phyloP scores from a whole-genome alignment of 2,888 invertebrate species.

The Branchellion lobata region DNA sequence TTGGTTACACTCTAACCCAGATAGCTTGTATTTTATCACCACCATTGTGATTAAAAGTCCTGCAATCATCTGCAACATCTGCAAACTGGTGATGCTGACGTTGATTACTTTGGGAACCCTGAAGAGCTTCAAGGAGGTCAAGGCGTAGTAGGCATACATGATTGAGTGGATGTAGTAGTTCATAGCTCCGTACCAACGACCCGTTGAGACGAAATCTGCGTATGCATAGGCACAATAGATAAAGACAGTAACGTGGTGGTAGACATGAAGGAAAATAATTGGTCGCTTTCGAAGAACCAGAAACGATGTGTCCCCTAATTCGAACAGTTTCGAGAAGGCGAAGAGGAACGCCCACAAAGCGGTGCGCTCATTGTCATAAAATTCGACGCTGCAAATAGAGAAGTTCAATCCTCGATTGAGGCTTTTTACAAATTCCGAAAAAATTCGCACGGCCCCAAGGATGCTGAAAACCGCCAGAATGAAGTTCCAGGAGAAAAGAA shows the following conservation, averaged over 20 bases:
- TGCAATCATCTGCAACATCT: conserved; percentile 88
- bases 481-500: conserved; percentile 88
- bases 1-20: conserved; percentile 61
- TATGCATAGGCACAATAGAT: conserved; percentile 64
- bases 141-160: conserved; percentile 65
- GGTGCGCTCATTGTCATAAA: conserved; percentile 67
- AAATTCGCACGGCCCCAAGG: conserved; percentile 78
- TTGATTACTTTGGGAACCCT: conserved; percentile 71
- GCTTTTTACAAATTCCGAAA: conserved; percentile 86
- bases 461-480: conserved; percentile 89
- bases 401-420: conserved; percentile 88
- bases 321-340: conserved; percentile 79
- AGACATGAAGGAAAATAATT: conserved; percentile 66
- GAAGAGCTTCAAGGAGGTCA: conserved; percentile 60
- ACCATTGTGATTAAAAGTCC: conserved; percentile 87
- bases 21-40: conserved; percentile 65
- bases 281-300: conserved; percentile 64
- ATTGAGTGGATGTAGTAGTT: conserved; percentile 65
- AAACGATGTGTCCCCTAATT: conserved; percentile 71
- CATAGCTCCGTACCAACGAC: conserved; percentile 63
- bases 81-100: conserved; percentile 85
- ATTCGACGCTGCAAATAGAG: conserved; percentile 78
- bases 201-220: conserved; percentile 57
- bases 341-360: conserved; percentile 98
- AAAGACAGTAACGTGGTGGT: conserved; percentile 63